Base-by-base conservation (phyloP, 1,140 invertebrate species). In the Drosophila nasuta region DNA sequence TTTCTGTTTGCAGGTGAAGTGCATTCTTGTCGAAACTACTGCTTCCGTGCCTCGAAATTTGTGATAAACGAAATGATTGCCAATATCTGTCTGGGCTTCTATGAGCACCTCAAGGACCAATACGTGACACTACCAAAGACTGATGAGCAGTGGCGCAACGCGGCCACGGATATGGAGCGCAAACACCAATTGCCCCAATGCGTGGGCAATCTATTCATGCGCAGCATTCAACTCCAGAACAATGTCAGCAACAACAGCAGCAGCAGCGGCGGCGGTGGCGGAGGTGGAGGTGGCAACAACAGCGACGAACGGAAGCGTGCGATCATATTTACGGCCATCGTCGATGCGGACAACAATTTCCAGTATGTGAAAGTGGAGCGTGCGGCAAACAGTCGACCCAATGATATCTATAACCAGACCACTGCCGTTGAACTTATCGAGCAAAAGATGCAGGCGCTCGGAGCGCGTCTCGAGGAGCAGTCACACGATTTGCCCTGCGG, bases 51-150 rank as follows among this genome's bases (percentile, higher is more conserved):
- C 82, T 92, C 91, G 60, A 91, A 92, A 85, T 81, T 91, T 90
- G 91, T 92, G 82, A 92, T 92, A 87, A 81, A 91, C 77, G 89
- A 86, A 87, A 92, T 92, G 91, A 92, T 92, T 80, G 87, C 88
- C 81, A 91, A 92, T 79, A 92, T 92, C 75, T 92, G 91, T 82
- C 75, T 90, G 79, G 87, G 89, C 81, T 91, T 92, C 76, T 92
- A 92, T 38, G 88, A 91, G 81, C 80, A 83, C 78, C 89, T 92
- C 58, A 91, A 92, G 75, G 91, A 92, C 73, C 83, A 91, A 90
- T 92, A 87, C 78, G 78, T 92, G 70, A 86, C 79, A 87, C 82
- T 90, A 81, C 91, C 91, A 91, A 92, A 92, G 83, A 92, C 91
- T 87, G 88, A 92, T 73, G 91, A 92, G 74, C 88, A 92, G 71